Evolutionary conservation across 2,797 vertebrate genomes (phyloP).

Genomic region (Podarcis siculus): DNA sequence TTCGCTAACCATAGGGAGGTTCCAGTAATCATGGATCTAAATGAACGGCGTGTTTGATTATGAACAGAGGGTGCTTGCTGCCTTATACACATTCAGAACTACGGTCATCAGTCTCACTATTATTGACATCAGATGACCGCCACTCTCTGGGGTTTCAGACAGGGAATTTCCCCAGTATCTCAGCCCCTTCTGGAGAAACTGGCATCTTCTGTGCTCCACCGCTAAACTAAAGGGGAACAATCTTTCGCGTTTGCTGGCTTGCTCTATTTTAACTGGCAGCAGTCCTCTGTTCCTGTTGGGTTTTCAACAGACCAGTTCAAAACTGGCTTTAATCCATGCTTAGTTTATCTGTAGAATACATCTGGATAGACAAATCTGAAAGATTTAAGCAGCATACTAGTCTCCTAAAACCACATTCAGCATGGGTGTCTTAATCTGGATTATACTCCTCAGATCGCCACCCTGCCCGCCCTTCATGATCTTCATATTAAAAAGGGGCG

Average conservation of each 20-base stretch:
- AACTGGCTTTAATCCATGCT: conserved; percentile 32
- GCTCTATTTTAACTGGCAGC: not conserved
- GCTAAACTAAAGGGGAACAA: not conserved
- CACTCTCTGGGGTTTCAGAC: too few species aligned
- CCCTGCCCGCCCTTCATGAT: too few species aligned
- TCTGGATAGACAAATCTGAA: conserved; percentile 34
- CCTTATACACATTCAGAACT: too few species aligned
- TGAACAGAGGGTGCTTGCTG: too few species aligned
- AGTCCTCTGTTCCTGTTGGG: not conserved
- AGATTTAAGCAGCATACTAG: not conserved
- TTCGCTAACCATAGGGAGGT: too few species aligned
- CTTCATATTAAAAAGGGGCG: not conserved
- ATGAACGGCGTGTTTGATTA: too few species aligned
- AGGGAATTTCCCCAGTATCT: too few species aligned
- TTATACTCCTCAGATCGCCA: not conserved
- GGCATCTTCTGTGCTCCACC: too few species aligned
- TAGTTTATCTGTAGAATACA: conserved; percentile 35
- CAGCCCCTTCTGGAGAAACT: too few species aligned
- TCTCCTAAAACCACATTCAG: not conserved
- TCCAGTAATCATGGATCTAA: too few species aligned
- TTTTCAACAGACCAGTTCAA: not conserved
- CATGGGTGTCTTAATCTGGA: not conserved
- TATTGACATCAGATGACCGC: too few species aligned
- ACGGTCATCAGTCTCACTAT: too few species aligned
- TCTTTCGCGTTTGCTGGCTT: not conserved